phyloP scores from a whole-genome alignment of 1,140 invertebrate genomes.

The Bombus difficillimus region DNA sequence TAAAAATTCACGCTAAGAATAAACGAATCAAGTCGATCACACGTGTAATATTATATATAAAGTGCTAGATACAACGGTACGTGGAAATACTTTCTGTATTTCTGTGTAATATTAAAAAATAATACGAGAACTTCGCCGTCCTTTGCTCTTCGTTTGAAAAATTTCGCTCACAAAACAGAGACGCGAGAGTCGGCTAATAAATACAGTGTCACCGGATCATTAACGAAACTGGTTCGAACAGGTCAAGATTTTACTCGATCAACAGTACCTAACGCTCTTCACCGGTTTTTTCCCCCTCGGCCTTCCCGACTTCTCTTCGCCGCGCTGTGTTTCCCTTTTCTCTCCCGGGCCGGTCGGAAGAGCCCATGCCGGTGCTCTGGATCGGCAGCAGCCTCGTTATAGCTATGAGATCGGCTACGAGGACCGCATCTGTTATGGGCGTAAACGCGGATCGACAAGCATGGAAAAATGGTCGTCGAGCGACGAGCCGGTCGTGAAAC shows the following conservation, averaged over 20 bases:
- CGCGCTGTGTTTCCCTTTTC: neutral
- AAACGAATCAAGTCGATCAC: no score
- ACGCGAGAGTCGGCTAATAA: constrained; percentile 25
- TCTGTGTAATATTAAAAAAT: neutral
- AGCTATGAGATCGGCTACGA: constrained; percentile 23
- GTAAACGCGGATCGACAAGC: constrained; percentile 47
- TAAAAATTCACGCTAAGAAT: no score
- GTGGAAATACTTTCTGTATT: no score
- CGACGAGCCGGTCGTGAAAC: constrained; percentile 68
- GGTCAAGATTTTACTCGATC: constrained; percentile 55
- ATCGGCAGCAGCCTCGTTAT: constrained; percentile 55
- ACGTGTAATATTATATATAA: no score
- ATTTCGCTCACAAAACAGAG: neutral
- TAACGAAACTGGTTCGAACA: constrained; percentile 61
- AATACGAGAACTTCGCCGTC: neutral
- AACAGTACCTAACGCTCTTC: constrained; percentile 42
- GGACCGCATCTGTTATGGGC: constrained; percentile 60
- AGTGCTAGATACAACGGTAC: no score
- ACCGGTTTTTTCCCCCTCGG: neutral
- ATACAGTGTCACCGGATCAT: constrained; percentile 58
- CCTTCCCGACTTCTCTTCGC: neutral
- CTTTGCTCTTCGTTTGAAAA: neutral
- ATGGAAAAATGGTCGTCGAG: constrained; percentile 60
- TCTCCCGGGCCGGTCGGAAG: neutral
- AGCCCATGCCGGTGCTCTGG: constrained; percentile 28